Conservation (phyloP, 1,140 invertebrate species). For the Cydia splendana region DNA sequence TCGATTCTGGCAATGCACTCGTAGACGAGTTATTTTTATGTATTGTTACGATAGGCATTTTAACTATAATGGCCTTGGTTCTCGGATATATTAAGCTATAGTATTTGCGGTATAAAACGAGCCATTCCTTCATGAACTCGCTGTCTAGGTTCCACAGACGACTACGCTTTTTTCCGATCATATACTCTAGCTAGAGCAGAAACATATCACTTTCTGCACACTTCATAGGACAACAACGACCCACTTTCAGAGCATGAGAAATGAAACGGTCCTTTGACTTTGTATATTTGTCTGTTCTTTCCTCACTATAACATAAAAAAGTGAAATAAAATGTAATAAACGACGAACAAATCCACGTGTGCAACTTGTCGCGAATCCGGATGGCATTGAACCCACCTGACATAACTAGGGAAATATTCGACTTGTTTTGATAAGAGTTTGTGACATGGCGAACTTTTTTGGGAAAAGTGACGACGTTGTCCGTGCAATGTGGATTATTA, state of each 20-base stretch:
- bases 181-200: too few species aligned
- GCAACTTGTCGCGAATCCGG: neutral
- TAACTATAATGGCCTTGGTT: slow-evolving; percentile 15
- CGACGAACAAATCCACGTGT: neutral
- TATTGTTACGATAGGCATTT: neutral
- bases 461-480: too few species aligned
- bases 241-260: too few species aligned
- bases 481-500: too few species aligned
- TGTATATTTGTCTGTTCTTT: neutral
- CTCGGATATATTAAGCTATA: neutral
- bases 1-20: slow-evolving; percentile 4
- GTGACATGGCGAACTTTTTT: neutral
- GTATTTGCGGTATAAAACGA: neutral
- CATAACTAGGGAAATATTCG: neutral
- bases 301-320: neutral
- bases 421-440: neutral
- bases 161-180: neutral
- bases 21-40: slow-evolving; percentile 10
- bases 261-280: neutral
- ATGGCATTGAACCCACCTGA: neutral
- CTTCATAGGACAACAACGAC: too few species aligned
- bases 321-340: neutral
- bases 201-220: too few species aligned
- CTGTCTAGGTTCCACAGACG: neutral
- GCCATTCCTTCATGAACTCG: neutral